phyloP scores from a whole-genome alignment of 2,888 invertebrate species.

The Pollenia angustigena region DNA sequence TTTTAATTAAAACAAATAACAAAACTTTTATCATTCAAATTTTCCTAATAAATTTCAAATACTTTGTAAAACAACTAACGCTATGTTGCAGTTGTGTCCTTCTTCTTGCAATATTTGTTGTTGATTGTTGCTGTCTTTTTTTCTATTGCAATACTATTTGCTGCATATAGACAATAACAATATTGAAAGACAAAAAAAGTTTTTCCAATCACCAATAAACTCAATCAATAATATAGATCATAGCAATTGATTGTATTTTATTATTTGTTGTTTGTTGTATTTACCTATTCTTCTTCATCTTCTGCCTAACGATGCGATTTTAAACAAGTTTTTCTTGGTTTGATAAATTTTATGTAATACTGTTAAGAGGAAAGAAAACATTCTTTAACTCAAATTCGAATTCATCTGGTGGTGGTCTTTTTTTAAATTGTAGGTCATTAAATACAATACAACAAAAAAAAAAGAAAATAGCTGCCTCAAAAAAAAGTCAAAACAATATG shows the following conservation, averaged over 20 bases:
- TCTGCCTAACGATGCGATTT: constrained; percentile 17
- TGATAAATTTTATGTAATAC: constrained; percentile 19
- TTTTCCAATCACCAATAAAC: constrained; percentile 39
- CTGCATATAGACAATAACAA: constrained; percentile 35
- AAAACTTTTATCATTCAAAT: constrained; percentile 20
- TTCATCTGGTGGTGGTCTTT: constrained; percentile 45
- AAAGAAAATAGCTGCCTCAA: not conserved
- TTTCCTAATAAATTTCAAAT: constrained; percentile 14
- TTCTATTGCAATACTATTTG: not conserved
- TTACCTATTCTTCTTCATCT: not conserved
- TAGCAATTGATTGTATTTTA: constrained; percentile 64
- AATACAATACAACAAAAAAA: constrained; percentile 1
- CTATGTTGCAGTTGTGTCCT: constrained; percentile 15
- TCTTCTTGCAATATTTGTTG: constrained; percentile 17
- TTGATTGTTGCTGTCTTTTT: constrained; percentile 56
- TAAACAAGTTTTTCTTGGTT: constrained; percentile 47
- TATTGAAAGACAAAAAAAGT: constrained; percentile 36
- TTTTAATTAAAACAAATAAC: not conserved
- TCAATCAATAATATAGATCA: constrained; percentile 70
- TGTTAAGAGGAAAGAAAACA: not conserved
- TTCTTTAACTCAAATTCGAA: not conserved
- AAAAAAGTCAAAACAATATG: constrained; percentile 10
- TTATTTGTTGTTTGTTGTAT: constrained; percentile 33
- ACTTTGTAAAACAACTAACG: constrained; percentile 24
- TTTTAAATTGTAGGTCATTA: constrained; percentile 32